Evolutionary conservation across 2,888 invertebrate species (phyloP).

Genomic region (Chloromyia formosa): DNA sequence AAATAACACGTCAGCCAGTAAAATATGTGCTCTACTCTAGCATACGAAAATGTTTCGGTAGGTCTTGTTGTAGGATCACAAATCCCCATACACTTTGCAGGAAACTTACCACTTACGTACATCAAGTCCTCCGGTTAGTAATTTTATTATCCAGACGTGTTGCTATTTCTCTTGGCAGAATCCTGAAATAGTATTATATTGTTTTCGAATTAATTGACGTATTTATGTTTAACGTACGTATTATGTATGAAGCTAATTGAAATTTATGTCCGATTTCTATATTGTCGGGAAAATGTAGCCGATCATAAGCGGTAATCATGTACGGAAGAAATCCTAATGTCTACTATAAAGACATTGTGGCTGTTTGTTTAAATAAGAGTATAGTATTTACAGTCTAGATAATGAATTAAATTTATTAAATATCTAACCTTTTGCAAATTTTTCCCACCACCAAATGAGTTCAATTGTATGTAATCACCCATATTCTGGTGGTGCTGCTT

Average conservation of each 20-base stretch:
- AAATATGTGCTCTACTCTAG: background rate
- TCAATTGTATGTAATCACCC: no score
- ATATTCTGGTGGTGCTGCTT: no score
- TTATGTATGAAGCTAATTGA: conserved; percentile 49
- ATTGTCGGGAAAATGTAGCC: no score
- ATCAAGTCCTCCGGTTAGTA: conserved; percentile 44
- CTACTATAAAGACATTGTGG: no score
- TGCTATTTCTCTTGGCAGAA: conserved; percentile 42
- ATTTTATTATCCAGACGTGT: conserved; percentile 48
- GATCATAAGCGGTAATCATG: no score
- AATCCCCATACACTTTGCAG: background rate
- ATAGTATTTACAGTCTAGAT: no score
- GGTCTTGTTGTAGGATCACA: background rate
- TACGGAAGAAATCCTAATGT: no score
- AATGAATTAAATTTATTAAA: no score
- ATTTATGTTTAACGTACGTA: conserved; percentile 50
- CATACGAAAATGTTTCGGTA: background rate
- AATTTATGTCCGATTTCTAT: conserved; percentile 43
- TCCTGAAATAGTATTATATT: conserved; percentile 46
- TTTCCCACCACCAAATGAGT: no score
- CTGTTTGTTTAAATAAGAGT: no score
- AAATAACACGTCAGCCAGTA: background rate
- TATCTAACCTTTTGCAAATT: no score
- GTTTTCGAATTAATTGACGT: conserved; percentile 50
- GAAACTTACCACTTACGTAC: background rate